A percentile compares a stretch with the other conserved stretches of the same genome.
Evolutionary conservation across 2,797 vertebrate species (phyloP).

Genomic region (Tachyglossus aculeatus): DNA sequence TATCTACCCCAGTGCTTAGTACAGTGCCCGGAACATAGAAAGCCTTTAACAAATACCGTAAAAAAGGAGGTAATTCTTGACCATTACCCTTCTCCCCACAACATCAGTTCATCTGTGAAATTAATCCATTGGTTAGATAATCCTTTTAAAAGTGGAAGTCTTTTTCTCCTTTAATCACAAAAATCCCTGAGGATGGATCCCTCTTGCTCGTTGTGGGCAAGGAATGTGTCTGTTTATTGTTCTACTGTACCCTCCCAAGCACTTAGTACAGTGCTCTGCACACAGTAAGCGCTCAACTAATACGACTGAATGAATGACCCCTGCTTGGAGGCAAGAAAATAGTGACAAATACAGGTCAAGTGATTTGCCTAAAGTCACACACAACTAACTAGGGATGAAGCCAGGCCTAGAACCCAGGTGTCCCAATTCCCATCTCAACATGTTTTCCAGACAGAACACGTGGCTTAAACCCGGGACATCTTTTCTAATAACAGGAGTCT

Average conservation of each 20-base stretch:
- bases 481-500: too few relatives aligned
- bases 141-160: too few relatives aligned
- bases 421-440: too few relatives aligned
- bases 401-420: fast-evolving
- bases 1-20: too few relatives aligned
- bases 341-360: background rate
- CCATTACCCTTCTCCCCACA: too few relatives aligned
- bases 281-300: background rate
- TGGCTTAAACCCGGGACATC: too few relatives aligned
- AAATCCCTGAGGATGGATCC: too few relatives aligned
- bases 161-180: too few relatives aligned
- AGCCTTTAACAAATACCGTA: background rate
- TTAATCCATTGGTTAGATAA: too few relatives aligned
- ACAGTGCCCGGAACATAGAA: background rate
- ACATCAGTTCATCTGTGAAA: too few relatives aligned
- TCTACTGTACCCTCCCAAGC: background rate
- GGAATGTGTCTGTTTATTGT: background rate
- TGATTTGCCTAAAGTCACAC: background rate
- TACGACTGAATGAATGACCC: background rate
- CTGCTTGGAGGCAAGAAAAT: background rate
- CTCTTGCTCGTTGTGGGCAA: background rate
- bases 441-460: too few relatives aligned
- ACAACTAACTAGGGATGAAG: background rate
- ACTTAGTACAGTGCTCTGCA: background rate
- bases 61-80: fast-evolving